A percentile compares a stretch with the other conserved stretches of the same genome.
These are phyloP conservation scores for Brachyopa scutellaris DNA, from an alignment of 2,888 invertebrate species.

Conservation along the genomic window DNA sequence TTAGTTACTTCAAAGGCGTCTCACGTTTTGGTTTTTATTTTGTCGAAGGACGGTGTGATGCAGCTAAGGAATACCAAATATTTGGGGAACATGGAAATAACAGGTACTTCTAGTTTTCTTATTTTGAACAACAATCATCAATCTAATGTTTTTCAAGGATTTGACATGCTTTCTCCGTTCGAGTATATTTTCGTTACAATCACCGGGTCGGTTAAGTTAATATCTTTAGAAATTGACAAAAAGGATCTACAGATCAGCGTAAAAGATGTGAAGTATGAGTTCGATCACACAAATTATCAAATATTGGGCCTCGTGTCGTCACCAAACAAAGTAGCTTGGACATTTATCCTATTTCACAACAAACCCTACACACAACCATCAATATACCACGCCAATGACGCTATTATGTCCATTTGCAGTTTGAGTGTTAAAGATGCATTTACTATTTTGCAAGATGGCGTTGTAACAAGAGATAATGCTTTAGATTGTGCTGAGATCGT, in stretches of 20 bases:
- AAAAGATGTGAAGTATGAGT: conserved; percentile 65
- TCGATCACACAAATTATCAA: conserved; percentile 74
- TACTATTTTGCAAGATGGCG: conserved; percentile 56
- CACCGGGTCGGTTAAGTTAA: conserved; percentile 70
- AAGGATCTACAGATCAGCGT: conserved; percentile 64
- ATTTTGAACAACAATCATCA: neutral
- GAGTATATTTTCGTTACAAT: conserved; percentile 76
- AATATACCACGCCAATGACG: conserved; percentile 34
- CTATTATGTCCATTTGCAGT: conserved; percentile 74
- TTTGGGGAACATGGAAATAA: conserved; percentile 77
- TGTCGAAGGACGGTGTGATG: conserved; percentile 58
- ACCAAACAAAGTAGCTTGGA: conserved; percentile 75
- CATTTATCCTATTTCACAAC: conserved; percentile 75
- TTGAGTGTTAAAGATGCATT: conserved; percentile 73
- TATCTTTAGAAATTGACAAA: conserved; percentile 67
- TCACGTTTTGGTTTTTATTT: conserved; percentile 76
- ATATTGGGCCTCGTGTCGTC: conserved; percentile 76
- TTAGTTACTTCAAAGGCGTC: conserved; percentile 77
- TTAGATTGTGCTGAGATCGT: conserved; percentile 76
- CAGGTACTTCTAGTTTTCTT: conserved; percentile 69
- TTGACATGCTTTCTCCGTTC: conserved; percentile 72
- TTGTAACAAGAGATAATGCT: conserved; percentile 50
- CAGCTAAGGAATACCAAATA: conserved; percentile 73
- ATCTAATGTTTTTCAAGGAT: conserved; percentile 69
- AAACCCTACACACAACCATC: conserved; percentile 74